Evolutionary conservation across 1,140 invertebrate species (phyloP).

Genomic region (Dinothrombium tinctorium): DNA sequence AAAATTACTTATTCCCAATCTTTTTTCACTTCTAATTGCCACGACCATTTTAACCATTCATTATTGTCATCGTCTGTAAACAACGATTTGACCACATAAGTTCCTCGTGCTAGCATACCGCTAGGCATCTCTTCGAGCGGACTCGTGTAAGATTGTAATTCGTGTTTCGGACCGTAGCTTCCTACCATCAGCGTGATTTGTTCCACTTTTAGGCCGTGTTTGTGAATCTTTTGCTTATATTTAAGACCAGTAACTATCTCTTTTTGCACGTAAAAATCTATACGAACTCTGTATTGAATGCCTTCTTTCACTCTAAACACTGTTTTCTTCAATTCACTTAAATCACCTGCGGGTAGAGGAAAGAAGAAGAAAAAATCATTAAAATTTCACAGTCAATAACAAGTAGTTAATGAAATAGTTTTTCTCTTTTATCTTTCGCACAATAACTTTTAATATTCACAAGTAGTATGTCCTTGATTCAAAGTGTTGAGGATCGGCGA

Average conservation of each 20-base stretch:
- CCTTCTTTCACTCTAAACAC: slow-evolving; percentile 85
- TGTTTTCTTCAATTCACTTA: slow-evolving; percentile 16
- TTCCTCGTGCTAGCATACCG: slow-evolving; percentile 70
- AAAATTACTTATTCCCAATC: slow-evolving; percentile 49
- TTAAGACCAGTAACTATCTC: slow-evolving; percentile 95
- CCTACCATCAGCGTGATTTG: slow-evolving; percentile 92
- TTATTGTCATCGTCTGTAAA: slow-evolving; percentile 96
- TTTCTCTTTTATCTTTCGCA: too few relatives aligned
- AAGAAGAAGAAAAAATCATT: not conserved
- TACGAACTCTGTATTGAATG: slow-evolving; percentile 72
- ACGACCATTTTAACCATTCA: slow-evolving; percentile 89
- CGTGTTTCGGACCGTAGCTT: slow-evolving; percentile 80
- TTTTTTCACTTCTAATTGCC: slow-evolving; percentile 93
- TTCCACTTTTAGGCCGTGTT: slow-evolving; percentile 76
- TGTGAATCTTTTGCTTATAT: slow-evolving; percentile 82
- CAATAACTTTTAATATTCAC: too few relatives aligned
- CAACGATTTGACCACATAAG: slow-evolving; percentile 68
- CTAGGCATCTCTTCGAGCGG: slow-evolving; percentile 81
- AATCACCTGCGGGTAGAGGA: slow-evolving; percentile 13
- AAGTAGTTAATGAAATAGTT: not conserved
- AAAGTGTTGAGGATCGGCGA: too few relatives aligned
- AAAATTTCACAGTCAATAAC: not conserved
- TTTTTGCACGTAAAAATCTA: slow-evolving; percentile 89
- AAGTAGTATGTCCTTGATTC: too few relatives aligned
- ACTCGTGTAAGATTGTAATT: slow-evolving; percentile 75